phyloP scores from a whole-genome alignment of 1,140 invertebrate species.

The Tetranychus cinnabarinus region DNA sequence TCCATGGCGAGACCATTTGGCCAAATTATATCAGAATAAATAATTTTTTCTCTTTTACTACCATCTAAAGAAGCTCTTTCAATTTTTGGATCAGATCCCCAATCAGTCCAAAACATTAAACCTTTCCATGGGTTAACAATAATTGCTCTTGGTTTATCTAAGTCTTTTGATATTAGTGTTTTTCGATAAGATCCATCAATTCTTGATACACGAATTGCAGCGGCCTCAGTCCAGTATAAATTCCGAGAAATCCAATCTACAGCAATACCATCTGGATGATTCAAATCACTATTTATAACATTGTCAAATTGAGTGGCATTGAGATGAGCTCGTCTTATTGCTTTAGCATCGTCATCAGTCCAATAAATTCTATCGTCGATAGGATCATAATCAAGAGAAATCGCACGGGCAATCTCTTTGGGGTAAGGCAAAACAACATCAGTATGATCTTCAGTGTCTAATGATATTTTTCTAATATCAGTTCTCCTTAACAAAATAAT shows the following conservation, averaged over 20 bases:
- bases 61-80: constrained; percentile 72
- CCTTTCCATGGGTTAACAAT: constrained; percentile 53
- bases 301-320: constrained; percentile 42
- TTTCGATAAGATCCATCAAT: constrained; percentile 66
- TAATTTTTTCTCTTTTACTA: constrained; percentile 37
- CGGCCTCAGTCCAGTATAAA: constrained; percentile 54
- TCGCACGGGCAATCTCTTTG: constrained; percentile 56
- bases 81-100: constrained; percentile 56
- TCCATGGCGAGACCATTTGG: constrained; percentile 90
- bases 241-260: constrained; percentile 72
- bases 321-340: constrained; percentile 46
- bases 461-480: constrained; percentile 24
- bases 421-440: constrained; percentile 47
- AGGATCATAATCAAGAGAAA: constrained; percentile 78
- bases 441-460: constrained; percentile 44
- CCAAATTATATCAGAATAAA: constrained; percentile 70
- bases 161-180: constrained; percentile 33
- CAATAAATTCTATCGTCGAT: constrained; percentile 69
- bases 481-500: constrained; percentile 39
- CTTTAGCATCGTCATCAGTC: constrained; percentile 37
- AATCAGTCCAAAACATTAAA: constrained; percentile 82
- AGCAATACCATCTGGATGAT: constrained; percentile 54
- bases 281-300: constrained; percentile 20
- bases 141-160: constrained; percentile 60
- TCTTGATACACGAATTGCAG: constrained; percentile 50